phyloP scores from a whole-genome alignment of 30 jellyfish, hydroid and myxozoan genomes.

The Turritopsis rubra region DNA sequence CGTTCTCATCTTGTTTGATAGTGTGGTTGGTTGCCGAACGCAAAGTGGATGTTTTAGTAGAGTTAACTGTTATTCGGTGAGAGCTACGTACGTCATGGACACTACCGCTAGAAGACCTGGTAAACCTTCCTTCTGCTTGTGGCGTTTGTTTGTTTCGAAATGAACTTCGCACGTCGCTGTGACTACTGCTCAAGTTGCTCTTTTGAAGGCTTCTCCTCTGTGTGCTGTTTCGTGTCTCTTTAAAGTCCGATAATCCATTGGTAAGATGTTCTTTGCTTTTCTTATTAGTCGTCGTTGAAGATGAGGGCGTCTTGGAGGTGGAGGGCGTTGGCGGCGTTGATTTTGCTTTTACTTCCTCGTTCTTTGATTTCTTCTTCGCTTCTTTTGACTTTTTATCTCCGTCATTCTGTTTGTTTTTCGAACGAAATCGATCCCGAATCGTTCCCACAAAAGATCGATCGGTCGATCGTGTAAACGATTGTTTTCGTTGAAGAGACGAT shows the following conservation, averaged over 20 bases:
- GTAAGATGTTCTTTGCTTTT: background rate
- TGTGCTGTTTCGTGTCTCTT: background rate
- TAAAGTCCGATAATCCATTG: background rate
- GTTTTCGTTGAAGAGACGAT: slow-evolving; percentile 20
- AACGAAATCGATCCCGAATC: slow-evolving; percentile 11
- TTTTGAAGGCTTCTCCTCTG: background rate
- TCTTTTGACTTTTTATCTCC: background rate
- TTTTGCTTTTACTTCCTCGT: background rate
- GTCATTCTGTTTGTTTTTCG: background rate
- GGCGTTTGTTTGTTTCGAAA: background rate
- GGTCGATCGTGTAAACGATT: slow-evolving; percentile 17
- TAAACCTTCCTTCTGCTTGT: background rate
- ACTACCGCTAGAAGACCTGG: background rate
- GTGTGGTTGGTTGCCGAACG: background rate
- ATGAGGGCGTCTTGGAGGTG: background rate
- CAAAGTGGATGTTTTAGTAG: background rate
- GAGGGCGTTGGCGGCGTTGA: background rate
- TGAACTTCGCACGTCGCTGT: background rate
- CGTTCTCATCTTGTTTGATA: background rate
- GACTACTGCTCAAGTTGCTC: background rate
- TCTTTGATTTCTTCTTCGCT: background rate
- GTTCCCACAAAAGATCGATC: slow-evolving; percentile 25
- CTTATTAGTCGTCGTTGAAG: background rate
- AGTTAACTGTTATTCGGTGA: background rate
- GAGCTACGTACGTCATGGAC: slow-evolving; percentile 6